phyloP scores from a whole-genome alignment of 2,888 invertebrate species.

The Pomacea canaliculata region DNA sequence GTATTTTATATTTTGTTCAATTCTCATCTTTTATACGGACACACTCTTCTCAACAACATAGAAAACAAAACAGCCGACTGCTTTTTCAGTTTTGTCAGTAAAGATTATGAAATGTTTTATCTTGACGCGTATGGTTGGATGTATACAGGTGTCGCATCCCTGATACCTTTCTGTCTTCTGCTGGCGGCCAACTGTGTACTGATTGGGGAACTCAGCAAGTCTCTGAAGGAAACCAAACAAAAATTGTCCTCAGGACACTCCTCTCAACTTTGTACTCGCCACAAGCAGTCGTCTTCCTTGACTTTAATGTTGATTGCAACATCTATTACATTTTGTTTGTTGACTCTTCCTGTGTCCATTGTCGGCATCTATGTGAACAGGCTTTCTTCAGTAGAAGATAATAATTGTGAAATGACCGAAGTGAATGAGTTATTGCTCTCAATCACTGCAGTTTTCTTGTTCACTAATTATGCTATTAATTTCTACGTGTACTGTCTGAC shows the following conservation, averaged over 20 bases:
- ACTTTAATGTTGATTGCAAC: too few relatives aligned
- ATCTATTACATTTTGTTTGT: background rate
- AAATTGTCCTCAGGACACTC: background rate
- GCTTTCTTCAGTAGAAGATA: background rate
- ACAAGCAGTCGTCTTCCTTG: background rate
- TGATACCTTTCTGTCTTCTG: conserved; percentile 12
- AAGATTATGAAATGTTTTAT: conserved; percentile 9
- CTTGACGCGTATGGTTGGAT: background rate
- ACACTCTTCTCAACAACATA: background rate
- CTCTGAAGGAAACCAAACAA: conserved; percentile 2
- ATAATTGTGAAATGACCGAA: background rate
- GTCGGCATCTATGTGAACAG: too few relatives aligned
- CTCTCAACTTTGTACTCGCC: background rate
- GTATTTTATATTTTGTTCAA: background rate
- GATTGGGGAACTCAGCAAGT: background rate
- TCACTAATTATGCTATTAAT: conserved; percentile 6
- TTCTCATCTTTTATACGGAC: conserved; percentile 11
- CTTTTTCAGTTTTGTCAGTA: background rate
- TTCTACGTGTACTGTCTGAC: conserved; percentile 17
- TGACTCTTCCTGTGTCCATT: background rate
- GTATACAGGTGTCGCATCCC: background rate
- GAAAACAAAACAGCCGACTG: background rate
- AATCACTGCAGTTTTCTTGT: background rate
- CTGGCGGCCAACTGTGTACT: conserved; percentile 8
- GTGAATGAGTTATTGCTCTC: background rate